Percentiles rank a stretch among this genome's conserved stretches.
These are phyloP conservation scores for Melanostoma mellinum DNA, from an alignment of 2,888 invertebrate genomes.

Conservation along the genomic window DNA sequence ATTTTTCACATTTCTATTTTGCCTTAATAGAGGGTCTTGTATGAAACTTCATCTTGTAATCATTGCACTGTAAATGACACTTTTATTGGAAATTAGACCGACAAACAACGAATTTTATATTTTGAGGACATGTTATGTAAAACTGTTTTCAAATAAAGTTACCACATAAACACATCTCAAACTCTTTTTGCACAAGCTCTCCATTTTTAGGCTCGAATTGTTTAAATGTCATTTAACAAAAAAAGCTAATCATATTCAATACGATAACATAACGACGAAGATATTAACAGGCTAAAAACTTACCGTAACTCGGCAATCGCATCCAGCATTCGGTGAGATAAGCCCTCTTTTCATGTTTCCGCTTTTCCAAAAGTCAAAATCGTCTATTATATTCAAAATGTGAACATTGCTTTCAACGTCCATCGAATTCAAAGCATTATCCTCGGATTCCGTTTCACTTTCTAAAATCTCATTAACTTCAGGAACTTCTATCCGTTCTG, in stretches of 20 bases:
- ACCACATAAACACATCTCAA: too few relatives aligned
- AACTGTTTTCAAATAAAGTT: too few relatives aligned
- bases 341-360: constrained; percentile 75
- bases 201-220: too few relatives aligned
- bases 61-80: too few relatives aligned
- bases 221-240: too few relatives aligned
- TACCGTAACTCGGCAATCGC: constrained; percentile 81
- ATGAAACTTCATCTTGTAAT: too few relatives aligned
- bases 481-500: background rate
- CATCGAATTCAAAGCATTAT: constrained; percentile 4
- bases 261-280: background rate
- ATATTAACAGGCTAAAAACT: constrained; percentile 8
- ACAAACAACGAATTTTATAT: too few relatives aligned
- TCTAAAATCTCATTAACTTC: constrained; percentile 45
- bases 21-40: too few relatives aligned
- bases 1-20: too few relatives aligned
- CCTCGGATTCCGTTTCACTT: constrained; percentile 6
- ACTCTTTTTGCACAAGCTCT: too few relatives aligned
- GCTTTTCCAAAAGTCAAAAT: constrained; percentile 69
- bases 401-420: constrained; percentile 1
- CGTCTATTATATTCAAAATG: constrained; percentile 13
- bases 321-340: constrained; percentile 75
- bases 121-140: too few relatives aligned
- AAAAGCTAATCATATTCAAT: background rate
- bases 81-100: too few relatives aligned